phyloP scores from a whole-genome alignment of 2,113 vertebrate genomes.

The Tor tambroides region DNA sequence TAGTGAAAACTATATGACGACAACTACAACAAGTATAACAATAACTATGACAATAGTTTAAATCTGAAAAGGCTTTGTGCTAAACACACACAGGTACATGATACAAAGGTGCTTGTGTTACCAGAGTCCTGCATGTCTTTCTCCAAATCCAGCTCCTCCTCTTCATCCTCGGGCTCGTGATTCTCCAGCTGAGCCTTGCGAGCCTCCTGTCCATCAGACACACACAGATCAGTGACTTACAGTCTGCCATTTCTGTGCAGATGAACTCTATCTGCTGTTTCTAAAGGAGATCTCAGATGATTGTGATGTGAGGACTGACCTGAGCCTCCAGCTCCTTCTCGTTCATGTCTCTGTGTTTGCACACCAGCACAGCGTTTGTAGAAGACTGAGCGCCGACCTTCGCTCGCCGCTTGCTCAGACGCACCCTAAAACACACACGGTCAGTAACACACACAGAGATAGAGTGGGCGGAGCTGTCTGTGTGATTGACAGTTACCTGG shows the following conservation, averaged over 20 bases:
- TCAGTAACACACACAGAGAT: conserved; percentile 38
- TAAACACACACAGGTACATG: background rate
- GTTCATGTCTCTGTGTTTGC: conserved; percentile 95
- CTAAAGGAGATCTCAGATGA: background rate
- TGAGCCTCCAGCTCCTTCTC: conserved; percentile 94
- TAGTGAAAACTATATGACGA: too few species aligned
- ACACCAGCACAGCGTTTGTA: conserved; percentile 90
- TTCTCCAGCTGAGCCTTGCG: conserved; percentile 93
- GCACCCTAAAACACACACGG: conserved; percentile 75
- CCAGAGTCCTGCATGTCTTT: conserved; percentile 84
- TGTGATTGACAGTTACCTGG: conserved; percentile 74
- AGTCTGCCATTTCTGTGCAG: background rate
- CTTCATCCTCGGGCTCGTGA: conserved; percentile 92
- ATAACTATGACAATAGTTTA: too few species aligned
- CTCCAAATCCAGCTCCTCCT: conserved; percentile 84
- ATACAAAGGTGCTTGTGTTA: conserved; percentile 54
- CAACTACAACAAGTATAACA: too few species aligned
- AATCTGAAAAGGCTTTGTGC: background rate
- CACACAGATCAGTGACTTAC: background rate
- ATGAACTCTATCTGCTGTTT: background rate
- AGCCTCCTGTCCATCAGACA: conserved; percentile 78
- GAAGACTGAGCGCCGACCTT: conserved; percentile 91
- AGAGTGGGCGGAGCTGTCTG: background rate
- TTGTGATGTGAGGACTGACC: conserved; percentile 68
- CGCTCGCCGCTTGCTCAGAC: conserved; percentile 90